Percentiles rank a stretch among this genome's conserved stretches.
These are phyloP conservation scores for Pangasius mekongensis DNA, from an alignment of 2,797 vertebrate genomes.

Conservation along the genomic window DNA sequence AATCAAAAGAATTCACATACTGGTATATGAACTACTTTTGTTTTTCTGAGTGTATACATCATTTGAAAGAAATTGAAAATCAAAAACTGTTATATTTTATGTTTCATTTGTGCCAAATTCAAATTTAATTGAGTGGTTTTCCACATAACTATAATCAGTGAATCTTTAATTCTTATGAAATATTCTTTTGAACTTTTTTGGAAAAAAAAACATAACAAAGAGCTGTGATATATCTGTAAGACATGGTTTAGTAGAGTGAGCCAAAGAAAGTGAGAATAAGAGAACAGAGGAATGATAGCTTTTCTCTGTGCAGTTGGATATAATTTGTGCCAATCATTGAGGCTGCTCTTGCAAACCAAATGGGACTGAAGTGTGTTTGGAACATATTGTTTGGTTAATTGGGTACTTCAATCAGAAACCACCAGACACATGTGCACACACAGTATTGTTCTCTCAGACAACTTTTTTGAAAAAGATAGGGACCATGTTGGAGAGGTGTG, in stretches of 20 bases:
- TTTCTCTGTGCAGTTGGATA: slow-evolving; percentile 25
- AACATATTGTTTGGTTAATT: slow-evolving; percentile 54
- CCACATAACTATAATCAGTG: background rate
- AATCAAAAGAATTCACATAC: background rate
- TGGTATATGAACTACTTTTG: background rate
- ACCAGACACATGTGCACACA: slow-evolving; percentile 1
- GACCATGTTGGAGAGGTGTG: background rate
- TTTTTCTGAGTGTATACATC: background rate
- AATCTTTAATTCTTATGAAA: background rate
- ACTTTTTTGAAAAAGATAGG: background rate
- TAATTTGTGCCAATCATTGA: slow-evolving; percentile 28
- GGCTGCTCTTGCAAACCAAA: slow-evolving; percentile 9
- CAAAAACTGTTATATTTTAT: background rate
- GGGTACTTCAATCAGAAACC: slow-evolving; percentile 49
- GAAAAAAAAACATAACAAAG: background rate
- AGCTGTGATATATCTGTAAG: background rate
- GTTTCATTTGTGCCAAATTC: background rate
- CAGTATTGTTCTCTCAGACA: background rate
- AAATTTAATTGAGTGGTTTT: background rate
- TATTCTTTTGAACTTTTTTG: background rate
- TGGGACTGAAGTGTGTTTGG: slow-evolving; percentile 43
- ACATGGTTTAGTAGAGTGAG: background rate
- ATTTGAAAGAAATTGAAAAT: background rate
- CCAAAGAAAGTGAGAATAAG: background rate
- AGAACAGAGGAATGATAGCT: background rate